Percentiles rank a stretch among this genome's conserved stretches.
Evolutionary conservation across 64 coral and sea anemone species (phyloP).

Genomic region (Cladopsammia gracilis): DNA sequence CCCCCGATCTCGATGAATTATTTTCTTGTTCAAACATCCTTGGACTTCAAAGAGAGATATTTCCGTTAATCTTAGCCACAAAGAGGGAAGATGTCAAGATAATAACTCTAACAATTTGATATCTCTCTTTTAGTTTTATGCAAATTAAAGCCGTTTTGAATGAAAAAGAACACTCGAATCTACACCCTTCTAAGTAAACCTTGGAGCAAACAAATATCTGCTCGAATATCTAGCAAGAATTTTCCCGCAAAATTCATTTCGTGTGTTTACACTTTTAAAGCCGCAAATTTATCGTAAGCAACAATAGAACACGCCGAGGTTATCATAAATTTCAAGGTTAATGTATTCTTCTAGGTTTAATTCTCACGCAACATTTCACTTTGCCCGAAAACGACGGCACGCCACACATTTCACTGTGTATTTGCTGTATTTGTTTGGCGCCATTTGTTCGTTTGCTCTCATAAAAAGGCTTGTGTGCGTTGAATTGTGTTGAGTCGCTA

Average conservation of each 20-base stretch:
- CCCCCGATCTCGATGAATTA: background rate
- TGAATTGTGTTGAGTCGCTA: slow-evolving; percentile 1
- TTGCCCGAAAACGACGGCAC: background rate
- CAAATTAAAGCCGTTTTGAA: slow-evolving; percentile 13
- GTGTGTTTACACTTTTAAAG: background rate
- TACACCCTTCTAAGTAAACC: slow-evolving; percentile 9
- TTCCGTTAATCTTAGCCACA: slow-evolving; percentile 2
- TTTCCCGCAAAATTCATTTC: background rate
- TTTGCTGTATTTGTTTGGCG: background rate
- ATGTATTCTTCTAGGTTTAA: background rate
- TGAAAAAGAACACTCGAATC: background rate
- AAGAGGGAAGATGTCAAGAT: slow-evolving; percentile 1
- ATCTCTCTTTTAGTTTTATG: background rate
- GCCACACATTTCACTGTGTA: background rate
- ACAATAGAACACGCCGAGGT: background rate
- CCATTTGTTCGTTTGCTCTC: slow-evolving; percentile 4
- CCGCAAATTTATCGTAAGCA: background rate
- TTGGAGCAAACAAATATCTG: slow-evolving; percentile 1
- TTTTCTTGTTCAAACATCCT: background rate
- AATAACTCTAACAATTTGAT: background rate
- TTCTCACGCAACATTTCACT: background rate
- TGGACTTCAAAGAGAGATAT: background rate
- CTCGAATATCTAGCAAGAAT: background rate
- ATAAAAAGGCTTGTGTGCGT: background rate
- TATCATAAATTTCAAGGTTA: background rate